phyloP scores from a whole-genome alignment of 2,113 vertebrate genomes.

The Redunca redunca region DNA sequence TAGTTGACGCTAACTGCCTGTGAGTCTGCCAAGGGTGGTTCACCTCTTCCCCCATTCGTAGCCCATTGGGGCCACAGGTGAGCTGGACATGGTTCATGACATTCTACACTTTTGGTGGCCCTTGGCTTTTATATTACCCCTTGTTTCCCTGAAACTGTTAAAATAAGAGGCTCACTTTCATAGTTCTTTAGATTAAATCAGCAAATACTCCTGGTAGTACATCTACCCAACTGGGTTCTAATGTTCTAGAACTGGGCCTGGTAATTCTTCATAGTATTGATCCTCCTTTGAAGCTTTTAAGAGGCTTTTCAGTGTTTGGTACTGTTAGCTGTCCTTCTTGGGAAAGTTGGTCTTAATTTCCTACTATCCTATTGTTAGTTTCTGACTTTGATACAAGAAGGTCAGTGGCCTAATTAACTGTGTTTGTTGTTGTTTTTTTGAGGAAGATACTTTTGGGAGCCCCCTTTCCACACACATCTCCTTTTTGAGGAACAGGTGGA shows the following conservation, averaged over 20 bases:
- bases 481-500: neutral
- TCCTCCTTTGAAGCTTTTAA: neutral
- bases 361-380: neutral
- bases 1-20: neutral
- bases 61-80: too few species aligned
- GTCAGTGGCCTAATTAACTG: neutral
- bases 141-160: neutral
- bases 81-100: neutral
- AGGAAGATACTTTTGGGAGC: neutral
- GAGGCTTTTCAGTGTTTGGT: neutral
- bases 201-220: neutral
- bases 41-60: neutral
- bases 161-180: neutral
- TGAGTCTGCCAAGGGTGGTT: rapidly evolving
- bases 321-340: neutral
- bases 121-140: neutral
- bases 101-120: neutral
- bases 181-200: neutral
- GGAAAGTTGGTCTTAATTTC: neutral
- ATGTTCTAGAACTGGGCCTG: neutral
- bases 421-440: neutral
- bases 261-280: neutral
- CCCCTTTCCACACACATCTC: neutral
- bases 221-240: neutral
- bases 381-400: neutral